These are phyloP conservation scores for Dasypus novemcinctus DNA, from an alignment of 2,113 vertebrate genomes.

Conservation along the genomic window DNA sequence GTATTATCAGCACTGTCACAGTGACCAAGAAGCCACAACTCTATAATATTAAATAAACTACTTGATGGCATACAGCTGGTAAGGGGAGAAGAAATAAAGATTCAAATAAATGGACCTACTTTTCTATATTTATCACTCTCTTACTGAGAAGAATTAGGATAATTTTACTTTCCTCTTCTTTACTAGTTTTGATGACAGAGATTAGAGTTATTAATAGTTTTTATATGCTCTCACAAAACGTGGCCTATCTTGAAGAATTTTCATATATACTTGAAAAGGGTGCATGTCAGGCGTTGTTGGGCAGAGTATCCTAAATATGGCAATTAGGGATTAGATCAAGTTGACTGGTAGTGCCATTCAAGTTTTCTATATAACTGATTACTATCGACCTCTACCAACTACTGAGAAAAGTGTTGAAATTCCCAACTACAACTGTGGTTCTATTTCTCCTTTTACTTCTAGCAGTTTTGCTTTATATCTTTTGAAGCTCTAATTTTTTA, in stretches of 20 bases:
- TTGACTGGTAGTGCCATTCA: background rate
- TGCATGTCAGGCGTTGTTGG: background rate
- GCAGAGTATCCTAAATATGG: background rate
- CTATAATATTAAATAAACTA: background rate
- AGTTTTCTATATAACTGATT: background rate
- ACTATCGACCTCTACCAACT: background rate
- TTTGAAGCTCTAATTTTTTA: background rate
- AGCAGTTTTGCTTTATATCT: background rate
- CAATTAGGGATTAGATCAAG: background rate
- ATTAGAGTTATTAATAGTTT: background rate
- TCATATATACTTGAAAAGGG: background rate
- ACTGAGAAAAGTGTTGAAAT: background rate
- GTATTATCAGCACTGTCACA: background rate
- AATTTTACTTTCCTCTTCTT: background rate
- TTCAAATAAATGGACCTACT: background rate
- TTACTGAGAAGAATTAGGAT: background rate
- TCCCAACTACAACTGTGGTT: background rate
- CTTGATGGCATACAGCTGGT: background rate
- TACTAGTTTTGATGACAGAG: background rate
- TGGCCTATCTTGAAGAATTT: background rate
- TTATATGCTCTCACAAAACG: background rate
- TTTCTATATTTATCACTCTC: background rate
- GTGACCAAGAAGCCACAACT: background rate
- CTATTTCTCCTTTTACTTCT: background rate
- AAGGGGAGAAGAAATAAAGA: background rate